Evolutionary conservation across 2,888 invertebrate genomes (phyloP).

Genomic region (Erynnis tages): DNA sequence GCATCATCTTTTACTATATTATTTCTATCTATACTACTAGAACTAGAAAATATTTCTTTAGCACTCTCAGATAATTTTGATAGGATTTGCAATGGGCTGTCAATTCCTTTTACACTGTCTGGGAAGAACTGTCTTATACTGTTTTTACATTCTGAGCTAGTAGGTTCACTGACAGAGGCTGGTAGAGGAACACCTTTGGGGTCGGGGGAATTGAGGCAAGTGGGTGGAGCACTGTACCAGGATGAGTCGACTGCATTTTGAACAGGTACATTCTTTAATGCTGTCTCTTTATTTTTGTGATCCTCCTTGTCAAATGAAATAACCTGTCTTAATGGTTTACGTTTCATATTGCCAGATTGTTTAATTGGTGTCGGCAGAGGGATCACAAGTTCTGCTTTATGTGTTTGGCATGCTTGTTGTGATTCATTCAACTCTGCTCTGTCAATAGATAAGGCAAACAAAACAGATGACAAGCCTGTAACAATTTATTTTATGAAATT

Average conservation of each 20-base stretch:
- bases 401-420: constrained; percentile 69
- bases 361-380: constrained; percentile 84
- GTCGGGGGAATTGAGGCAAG: constrained; percentile 83
- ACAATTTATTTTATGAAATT: constrained; percentile 38
- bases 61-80: constrained; percentile 73
- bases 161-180: constrained; percentile 68
- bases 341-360: constrained; percentile 61
- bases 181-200: constrained; percentile 53
- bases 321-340: constrained; percentile 71
- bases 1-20: constrained; percentile 61
- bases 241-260: constrained; percentile 45
- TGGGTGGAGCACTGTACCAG: constrained; percentile 83
- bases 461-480: constrained; percentile 91
- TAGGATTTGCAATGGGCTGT: constrained; percentile 73
- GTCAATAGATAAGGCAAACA: constrained; percentile 96
- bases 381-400: constrained; percentile 85
- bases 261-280: constrained; percentile 32
- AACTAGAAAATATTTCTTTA: constrained; percentile 76
- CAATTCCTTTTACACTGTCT: constrained; percentile 68
- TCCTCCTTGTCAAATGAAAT: constrained; percentile 76
- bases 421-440: constrained; percentile 89
- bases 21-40: constrained; percentile 68
- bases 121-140: constrained; percentile 72
- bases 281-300: constrained; percentile 39
- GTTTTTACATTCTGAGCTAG: constrained; percentile 67